Evolutionary conservation across 2,797 vertebrate species (phyloP), one percentile per base, ranked within the genome.

Genomic region (Sparus aurata): DNA sequence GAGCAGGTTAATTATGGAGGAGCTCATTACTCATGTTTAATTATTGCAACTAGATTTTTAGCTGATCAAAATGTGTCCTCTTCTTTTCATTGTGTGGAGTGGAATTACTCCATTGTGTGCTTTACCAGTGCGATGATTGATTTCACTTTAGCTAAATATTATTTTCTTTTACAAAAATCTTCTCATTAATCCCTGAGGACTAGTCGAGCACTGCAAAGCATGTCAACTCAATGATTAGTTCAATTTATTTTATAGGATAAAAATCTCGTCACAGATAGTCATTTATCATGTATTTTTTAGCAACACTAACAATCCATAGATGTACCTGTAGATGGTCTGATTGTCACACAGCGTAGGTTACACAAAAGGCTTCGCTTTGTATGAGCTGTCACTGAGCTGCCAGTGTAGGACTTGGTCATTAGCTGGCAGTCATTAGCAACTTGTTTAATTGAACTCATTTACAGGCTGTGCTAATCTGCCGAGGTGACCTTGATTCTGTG

Each of bases 401-500:
- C 73, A 79, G 58, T 82, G 72, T 86, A 84, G 84, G 86, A 90
- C 85, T 85, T 75, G 61, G 86, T 93, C 93, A 92, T 95, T 95
- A 94, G 90, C 92, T 88, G 77, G 55, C 82, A 75, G 85, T 93
- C 92, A 93, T 94, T 94, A 95, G 88, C 90, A 86, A 89, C 89
- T 91, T 92, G 90, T 91, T 94, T 95, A 95, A 95, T 94, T 92
- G 91, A 94, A 94, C 85, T 94, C 92, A 94, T 95, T 94, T 95
- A 90, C 91, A 87, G 85, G 74, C 91, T 90, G 75, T 63, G 87
- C 87, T 95, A 93, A 95, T 94, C 93, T 93, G 86, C 85, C 8
- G 88, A 83, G 94, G 92, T 95, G 92, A 95, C 95, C 94, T 95
- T 95, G 91, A 91, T 91, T 92, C 86, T 65, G 77, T 53, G 69